A percentile compares a stretch with the other conserved stretches of the same genome.
phyloP scores from a whole-genome alignment of 2,797 vertebrate species.

The Adrianichthys oophorus region DNA sequence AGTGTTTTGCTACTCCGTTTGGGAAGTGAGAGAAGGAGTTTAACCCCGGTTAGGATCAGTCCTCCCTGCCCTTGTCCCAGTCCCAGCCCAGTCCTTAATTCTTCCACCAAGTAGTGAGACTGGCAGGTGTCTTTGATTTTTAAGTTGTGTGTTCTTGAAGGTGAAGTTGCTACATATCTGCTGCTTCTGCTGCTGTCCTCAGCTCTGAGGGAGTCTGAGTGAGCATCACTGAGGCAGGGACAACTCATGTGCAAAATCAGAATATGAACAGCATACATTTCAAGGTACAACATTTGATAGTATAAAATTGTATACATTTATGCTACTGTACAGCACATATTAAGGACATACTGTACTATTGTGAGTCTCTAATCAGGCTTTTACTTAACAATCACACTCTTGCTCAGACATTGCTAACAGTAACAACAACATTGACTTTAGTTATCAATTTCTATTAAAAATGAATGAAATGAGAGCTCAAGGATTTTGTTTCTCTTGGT shows the following conservation, averaged over 20 bases:
- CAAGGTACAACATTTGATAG: too few relatives aligned
- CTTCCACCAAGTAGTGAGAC: conserved; percentile 28
- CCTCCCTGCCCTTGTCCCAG: conserved; percentile 29
- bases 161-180: conserved; percentile 15
- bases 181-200: neutral
- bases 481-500: too few relatives aligned
- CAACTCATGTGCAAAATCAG: too few relatives aligned
- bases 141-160: conserved; percentile 43
- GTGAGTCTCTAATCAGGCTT: too few relatives aligned
- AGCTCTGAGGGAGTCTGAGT: conserved; percentile 1
- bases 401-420: neutral
- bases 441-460: neutral
- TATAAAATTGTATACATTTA: too few relatives aligned
- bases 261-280: too few relatives aligned
- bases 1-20: neutral
- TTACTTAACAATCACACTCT: too few relatives aligned
- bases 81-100: conserved; percentile 33
- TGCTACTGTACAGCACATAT: too few relatives aligned
- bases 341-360: too few relatives aligned
- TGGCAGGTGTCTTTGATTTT: conserved; percentile 46
- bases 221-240: neutral
- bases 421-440: neutral
- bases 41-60: conserved; percentile 19
- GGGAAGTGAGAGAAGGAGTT: conserved; percentile 16
- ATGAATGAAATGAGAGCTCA: too few relatives aligned